Base-by-base conservation (phyloP, 2,888 invertebrate species). In the Tinea semifulvella region DNA sequence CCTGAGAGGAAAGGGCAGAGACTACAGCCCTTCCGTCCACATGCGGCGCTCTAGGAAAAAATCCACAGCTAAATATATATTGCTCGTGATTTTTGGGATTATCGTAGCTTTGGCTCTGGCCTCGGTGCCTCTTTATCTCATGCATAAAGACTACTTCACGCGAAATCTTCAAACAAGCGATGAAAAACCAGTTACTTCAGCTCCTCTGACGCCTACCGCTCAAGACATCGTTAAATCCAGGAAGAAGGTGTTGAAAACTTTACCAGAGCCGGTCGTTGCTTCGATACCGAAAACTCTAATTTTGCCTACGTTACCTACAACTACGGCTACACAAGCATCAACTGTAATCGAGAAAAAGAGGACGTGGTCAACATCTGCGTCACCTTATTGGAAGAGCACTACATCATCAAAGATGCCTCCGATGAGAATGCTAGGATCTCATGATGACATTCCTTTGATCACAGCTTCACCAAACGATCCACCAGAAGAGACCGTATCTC, bases 1-100 rank as follows among this genome's bases (percentile, higher is more conserved):
- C 47, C 57, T 84, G 49, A 81, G 82, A 53, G 81, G 83, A 49
- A 83, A 79, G 54, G 83, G 82, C 47, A 67, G 77, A 44, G 80
- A 82, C 55, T 81, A 77, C 53, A 77, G 79, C 53, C 77, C 82
- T 18, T 77, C 74, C 18, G 75, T 79, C 45, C 77, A 77, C 47
- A 61, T 76, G 36, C 65, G 76, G 43, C 64, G 73, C 25, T 63
- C 70, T 16, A 66, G 68, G 55, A 68, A 63, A 53, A 26, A 40
- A 17, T 69, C 69, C 11, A 68, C 70, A 22, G 55, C 69, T 18
- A 36, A 72, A 63, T 74, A 68, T 60, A 60, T 70, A 43, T 60
- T 72, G 47, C 60, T 77, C 50, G 59, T 76, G 51, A 53, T 71
- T 52, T 62, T 73, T 45, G 70, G 71, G 46, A 57, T 76, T 48